phyloP scores from a whole-genome alignment of 2,888 invertebrate species.

The Drosophila birchii region DNA sequence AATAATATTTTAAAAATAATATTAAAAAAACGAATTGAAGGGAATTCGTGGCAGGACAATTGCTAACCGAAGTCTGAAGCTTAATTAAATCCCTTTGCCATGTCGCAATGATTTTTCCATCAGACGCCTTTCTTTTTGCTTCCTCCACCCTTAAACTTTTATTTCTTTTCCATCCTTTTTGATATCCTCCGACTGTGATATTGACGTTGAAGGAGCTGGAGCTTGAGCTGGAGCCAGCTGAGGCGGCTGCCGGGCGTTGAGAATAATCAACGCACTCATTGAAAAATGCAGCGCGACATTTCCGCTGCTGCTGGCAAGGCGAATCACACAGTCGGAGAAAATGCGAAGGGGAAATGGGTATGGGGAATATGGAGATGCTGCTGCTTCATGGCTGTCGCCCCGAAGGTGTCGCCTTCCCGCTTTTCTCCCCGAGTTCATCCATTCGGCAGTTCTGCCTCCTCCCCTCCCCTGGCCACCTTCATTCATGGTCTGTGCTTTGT shows the following conservation, averaged over 20 bases:
- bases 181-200: conserved; percentile 25
- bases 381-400: conserved; percentile 29
- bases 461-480: conserved; percentile 33
- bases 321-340: conserved; percentile 8
- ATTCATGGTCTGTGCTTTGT: conserved; percentile 56
- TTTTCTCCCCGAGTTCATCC: conserved; percentile 1
- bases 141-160: background rate
- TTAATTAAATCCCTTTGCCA: conserved; percentile 63
- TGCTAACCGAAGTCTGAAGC: conserved; percentile 15
- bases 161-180: conserved; percentile 14
- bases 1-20: background rate
- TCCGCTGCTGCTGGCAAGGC: conserved; percentile 52
- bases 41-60: conserved; percentile 2
- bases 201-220: conserved; percentile 25
- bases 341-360: background rate
- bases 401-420: conserved; percentile 35
- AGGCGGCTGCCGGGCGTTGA: conserved; percentile 13
- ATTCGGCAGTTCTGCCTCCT: conserved; percentile 14
- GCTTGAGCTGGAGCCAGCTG: background rate
- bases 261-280: conserved; percentile 74
- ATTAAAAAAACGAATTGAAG: background rate
- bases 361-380: conserved; percentile 5
- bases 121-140: conserved; percentile 1
- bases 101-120: conserved; percentile 30
- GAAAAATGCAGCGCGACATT: conserved; percentile 75